Evolutionary conservation across 2,888 invertebrate species (phyloP).

Genomic region (Pyrrhia umbra): DNA sequence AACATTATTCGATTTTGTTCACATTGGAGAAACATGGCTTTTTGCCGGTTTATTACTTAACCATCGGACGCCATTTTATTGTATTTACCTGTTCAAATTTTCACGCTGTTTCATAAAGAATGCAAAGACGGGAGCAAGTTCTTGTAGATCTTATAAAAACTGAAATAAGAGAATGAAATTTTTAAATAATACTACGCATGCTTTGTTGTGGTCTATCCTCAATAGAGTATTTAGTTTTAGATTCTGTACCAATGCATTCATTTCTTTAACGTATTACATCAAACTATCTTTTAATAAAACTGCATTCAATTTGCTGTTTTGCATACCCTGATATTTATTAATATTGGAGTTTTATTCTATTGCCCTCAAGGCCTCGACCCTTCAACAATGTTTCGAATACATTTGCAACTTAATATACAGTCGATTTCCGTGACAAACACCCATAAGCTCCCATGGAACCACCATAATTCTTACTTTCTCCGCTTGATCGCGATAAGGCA

Average conservation of each 20-base stretch:
- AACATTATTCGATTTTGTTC: slow-evolving; percentile 22
- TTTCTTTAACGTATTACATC: no score
- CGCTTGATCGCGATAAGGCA: slow-evolving; percentile 50
- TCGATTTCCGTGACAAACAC: slow-evolving; percentile 52
- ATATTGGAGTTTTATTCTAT: slow-evolving; percentile 3
- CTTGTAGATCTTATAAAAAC: no score
- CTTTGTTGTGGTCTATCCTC: no score
- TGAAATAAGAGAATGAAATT: no score
- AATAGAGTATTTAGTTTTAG: no score
- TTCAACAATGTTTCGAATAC: slow-evolving; percentile 24
- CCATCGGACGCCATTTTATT: no score
- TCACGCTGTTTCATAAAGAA: no score
- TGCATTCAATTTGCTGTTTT: not conserved
- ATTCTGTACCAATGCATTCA: no score
- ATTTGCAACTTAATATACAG: slow-evolving; percentile 45
- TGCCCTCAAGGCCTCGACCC: slow-evolving; percentile 10
- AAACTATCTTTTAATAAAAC: no score
- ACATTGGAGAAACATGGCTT: not conserved
- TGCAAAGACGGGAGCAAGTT: no score
- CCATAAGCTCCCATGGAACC: slow-evolving; percentile 44
- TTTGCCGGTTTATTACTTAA: not conserved
- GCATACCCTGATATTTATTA: slow-evolving; percentile 3
- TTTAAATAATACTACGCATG: no score
- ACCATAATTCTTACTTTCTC: slow-evolving; percentile 60
- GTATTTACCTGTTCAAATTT: no score